Percentiles rank a stretch among this genome's conserved stretches.
phyloP scores from a whole-genome alignment of 2,113 vertebrate species.

The Rana temporaria region DNA sequence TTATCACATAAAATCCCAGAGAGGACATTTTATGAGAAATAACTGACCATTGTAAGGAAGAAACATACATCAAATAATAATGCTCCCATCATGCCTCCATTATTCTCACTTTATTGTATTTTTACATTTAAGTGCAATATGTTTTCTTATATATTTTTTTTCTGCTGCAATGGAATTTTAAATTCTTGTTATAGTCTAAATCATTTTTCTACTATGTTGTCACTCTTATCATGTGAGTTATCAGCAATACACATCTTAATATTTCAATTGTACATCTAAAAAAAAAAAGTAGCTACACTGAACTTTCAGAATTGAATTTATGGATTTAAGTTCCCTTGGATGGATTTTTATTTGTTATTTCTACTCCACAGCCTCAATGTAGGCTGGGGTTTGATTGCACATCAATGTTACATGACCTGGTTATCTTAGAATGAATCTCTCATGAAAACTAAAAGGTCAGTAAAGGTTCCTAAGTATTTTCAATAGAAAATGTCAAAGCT shows the following conservation, averaged over 20 bases:
- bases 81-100: too few relatives aligned
- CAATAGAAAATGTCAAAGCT: background rate
- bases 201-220: background rate
- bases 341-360: conserved; percentile 37
- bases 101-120: too few relatives aligned
- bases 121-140: too few relatives aligned
- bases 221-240: conserved; percentile 11
- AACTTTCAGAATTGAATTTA: conserved; percentile 17
- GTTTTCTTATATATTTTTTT: too few relatives aligned
- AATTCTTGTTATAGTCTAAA: conserved; percentile 10
- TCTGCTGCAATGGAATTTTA: background rate
- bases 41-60: too few relatives aligned
- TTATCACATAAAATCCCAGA: too few relatives aligned
- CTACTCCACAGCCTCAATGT: background rate
- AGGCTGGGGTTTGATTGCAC: conserved; percentile 1
- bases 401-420: background rate
- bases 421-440: conserved; percentile 13
- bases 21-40: too few relatives aligned
- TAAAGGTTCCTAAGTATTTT: background rate
- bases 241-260: conserved; percentile 5
- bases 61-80: too few relatives aligned
- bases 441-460: background rate
- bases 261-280: background rate
- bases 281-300: conserved; percentile 1
- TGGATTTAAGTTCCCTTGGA: conserved; percentile 3